Base-by-base conservation (phyloP, 2,113 vertebrate genomes). In the Toxostoma redivivum region DNA sequence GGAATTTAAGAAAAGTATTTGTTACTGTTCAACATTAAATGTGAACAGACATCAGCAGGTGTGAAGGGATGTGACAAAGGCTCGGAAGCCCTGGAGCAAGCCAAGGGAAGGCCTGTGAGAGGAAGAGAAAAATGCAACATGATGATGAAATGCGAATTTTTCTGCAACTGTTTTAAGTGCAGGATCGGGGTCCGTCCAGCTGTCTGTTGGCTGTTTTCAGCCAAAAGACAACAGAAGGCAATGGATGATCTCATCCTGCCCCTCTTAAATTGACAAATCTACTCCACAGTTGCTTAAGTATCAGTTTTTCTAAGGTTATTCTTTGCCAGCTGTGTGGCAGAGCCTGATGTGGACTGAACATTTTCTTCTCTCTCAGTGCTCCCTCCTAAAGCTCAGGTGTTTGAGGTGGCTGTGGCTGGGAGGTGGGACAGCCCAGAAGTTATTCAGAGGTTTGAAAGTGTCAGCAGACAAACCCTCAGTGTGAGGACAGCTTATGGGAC, bases 81-180 rank as follows among this genome's bases (percentile, higher is more conserved):
- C 67, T 70, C 90, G 82, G 76, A 93, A 95, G 57, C 24, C 35
- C 40, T 44, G 72, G 31, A 73, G 71, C 2, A 3, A 83, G 58
- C 37, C 1, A 5, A 86, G 86, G 44, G 71, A 96, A 88, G 28
- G 88, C 53, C 79, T 90, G 44, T 31, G 72, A 86, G 69, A 85
- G 90, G 90, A 88, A 47, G 18, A 72, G 73, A 58, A 93, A 86
- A 93, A 86, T 83, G 30, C 85, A 88, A 74, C 12, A 7, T 48
- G 85, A 88, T 87, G 93, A 95, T 81, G 92, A 95, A 92, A 95
- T 15, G 40, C 69, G 74, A 81, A 38, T 71, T 86, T 74, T 95
- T 83, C 82, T 72, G 33, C 0, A 0, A 15, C 53, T 64, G 35
- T 73, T 83, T 93, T 74, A 81, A 93, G 61, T 64, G 60, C n/a